Evolutionary conservation across 2,113 vertebrate species (phyloP).

Genomic region (Gracilinanus agilis): DNA sequence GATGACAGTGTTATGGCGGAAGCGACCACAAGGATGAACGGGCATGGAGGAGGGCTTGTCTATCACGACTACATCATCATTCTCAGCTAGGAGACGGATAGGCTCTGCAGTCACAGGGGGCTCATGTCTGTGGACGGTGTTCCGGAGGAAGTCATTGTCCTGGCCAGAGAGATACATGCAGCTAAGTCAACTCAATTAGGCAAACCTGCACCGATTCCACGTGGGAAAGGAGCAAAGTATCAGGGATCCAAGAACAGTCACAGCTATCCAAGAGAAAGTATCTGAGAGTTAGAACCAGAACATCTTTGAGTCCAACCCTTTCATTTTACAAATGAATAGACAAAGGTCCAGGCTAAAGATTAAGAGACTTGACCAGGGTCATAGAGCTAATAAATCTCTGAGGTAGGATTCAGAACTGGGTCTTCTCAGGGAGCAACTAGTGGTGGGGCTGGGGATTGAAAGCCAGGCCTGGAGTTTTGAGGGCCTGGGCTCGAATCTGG

Average conservation of each 20-base stretch:
- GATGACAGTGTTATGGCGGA: constrained; percentile 97
- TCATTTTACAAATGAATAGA: not conserved
- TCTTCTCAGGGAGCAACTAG: too few relatives aligned
- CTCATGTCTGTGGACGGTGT: constrained; percentile 97
- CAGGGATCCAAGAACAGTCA: not conserved
- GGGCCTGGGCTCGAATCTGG: too few relatives aligned
- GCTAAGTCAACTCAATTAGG: constrained; percentile 11
- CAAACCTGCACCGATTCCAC: not conserved
- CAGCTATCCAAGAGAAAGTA: not conserved
- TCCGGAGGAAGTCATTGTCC: constrained; percentile 96
- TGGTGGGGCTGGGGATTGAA: too few relatives aligned
- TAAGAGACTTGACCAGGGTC: not conserved
- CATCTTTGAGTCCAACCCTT: not conserved
- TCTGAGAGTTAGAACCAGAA: not conserved
- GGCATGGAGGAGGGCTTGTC: constrained; percentile 97
- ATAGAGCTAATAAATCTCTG: not conserved
- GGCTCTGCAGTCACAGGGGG: constrained; percentile 92
- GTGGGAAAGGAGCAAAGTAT: not conserved
- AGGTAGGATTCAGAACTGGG: too few relatives aligned
- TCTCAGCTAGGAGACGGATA: constrained; percentile 90
- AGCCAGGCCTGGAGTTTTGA: too few relatives aligned
- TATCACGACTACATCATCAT: constrained; percentile 93
- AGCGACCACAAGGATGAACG: constrained; percentile 96
- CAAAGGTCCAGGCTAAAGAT: not conserved
- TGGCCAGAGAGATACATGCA: constrained; percentile 65